These are phyloP conservation scores for Vanessa tameamea DNA, from an alignment of 1,140 invertebrate species.

Conservation along the genomic window DNA sequence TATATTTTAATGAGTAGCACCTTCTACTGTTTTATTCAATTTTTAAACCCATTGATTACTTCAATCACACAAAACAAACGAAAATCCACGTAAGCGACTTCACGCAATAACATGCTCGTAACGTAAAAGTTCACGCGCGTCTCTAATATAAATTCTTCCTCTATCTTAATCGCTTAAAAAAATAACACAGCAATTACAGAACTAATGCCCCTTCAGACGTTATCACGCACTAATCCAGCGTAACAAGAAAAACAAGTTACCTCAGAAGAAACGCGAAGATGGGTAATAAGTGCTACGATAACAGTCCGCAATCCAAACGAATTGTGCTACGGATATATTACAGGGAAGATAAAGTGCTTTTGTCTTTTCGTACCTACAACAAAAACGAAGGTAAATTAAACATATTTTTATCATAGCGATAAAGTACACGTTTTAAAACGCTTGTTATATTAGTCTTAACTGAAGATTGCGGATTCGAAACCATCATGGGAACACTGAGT, in stretches of 20 bases:
- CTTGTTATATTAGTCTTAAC: too few relatives aligned
- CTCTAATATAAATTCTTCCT: too few relatives aligned
- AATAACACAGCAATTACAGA: slow-evolving; percentile 5
- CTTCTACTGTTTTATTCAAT: too few relatives aligned
- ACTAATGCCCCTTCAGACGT: slow-evolving; percentile 1
- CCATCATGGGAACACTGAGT: too few relatives aligned
- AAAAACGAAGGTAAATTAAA: background rate
- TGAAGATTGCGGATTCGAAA: too few relatives aligned
- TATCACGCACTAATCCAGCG: background rate
- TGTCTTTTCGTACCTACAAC: background rate
- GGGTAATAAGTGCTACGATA: background rate
- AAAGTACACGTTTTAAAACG: background rate
- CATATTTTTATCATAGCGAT: background rate
- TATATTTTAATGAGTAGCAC: too few relatives aligned
- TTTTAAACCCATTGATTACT: too few relatives aligned
- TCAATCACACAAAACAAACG: too few relatives aligned
- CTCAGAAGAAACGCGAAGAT: background rate
- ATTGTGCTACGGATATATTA: slow-evolving; percentile 7
- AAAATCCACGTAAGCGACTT: too few relatives aligned
- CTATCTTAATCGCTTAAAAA: background rate
- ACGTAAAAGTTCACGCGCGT: too few relatives aligned
- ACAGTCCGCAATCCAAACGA: slow-evolving; percentile 2
- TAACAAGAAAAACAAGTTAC: slow-evolving; percentile 14
- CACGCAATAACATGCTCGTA: too few relatives aligned
- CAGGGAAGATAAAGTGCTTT: background rate